These are phyloP conservation scores for Steinernema feltiae DNA, from an alignment of 1,140 invertebrate species.

Conservation along the genomic window DNA sequence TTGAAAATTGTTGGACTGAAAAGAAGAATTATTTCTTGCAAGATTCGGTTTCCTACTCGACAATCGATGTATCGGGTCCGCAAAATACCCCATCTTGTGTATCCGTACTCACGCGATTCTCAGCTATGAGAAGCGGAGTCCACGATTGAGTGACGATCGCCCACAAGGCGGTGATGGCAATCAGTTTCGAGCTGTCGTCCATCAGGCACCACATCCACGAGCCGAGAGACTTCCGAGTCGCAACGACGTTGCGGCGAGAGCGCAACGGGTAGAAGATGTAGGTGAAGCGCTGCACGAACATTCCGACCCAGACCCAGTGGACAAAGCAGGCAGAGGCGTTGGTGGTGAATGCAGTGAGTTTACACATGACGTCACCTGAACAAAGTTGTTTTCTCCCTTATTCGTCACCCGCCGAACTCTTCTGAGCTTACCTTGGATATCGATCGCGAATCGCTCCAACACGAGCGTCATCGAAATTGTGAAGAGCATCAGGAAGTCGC, in stretches of 20 bases:
- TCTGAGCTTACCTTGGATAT: constrained; percentile 6
- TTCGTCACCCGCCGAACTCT: too few species aligned
- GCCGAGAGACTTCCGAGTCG: background rate
- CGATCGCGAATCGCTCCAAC: background rate
- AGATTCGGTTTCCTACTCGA: constrained; percentile 11
- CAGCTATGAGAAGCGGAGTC: constrained; percentile 30
- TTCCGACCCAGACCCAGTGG: constrained; percentile 26
- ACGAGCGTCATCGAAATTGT: constrained; percentile 1
- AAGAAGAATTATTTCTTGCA: constrained; percentile 12
- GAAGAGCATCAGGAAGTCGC: constrained; percentile 3
- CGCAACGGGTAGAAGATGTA: constrained; percentile 26
- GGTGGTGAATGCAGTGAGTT: constrained; percentile 21
- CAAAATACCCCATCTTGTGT: constrained; percentile 18
- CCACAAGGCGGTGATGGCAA: constrained; percentile 9
- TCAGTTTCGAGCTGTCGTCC: background rate
- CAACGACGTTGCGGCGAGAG: constrained; percentile 15
- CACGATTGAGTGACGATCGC: constrained; percentile 25
- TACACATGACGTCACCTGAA: constrained; percentile 24
- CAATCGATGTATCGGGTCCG: constrained; percentile 1
- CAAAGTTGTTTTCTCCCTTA: background rate
- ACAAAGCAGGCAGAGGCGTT: constrained; percentile 28
- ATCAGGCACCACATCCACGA: background rate
- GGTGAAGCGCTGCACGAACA: constrained; percentile 27
- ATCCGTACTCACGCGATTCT: constrained; percentile 11
- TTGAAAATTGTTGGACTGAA: constrained; percentile 18